Base-by-base conservation (phyloP, 2,113 vertebrate species). In the Sorex fumeus region DNA sequence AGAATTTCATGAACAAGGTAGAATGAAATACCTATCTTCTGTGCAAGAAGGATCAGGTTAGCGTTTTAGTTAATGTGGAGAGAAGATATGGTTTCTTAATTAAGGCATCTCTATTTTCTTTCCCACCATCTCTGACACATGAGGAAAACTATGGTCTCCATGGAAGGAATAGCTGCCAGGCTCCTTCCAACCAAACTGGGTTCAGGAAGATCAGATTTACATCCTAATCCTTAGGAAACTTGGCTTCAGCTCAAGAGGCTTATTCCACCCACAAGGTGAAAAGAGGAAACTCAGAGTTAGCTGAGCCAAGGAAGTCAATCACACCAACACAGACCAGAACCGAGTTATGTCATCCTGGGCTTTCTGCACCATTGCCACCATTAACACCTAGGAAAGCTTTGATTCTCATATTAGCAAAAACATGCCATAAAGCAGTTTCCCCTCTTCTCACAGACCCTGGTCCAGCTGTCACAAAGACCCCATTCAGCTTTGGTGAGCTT, bases 381-480 rank as follows among this genome's bases (percentile, higher is more conserved):
- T 93, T 96, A 96, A 94, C 93, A 96, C 94, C 91, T 96, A 91
- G 23, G 81, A 87, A 67, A n/a, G 84, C 96, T 96, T 97, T 97
- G 96, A 97, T 98, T 97, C 92, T 95, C 96, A 96, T 90, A 25
- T 98, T 98, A 98, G 97, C 95, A 97, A 97, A 97, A 98, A 96
- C 95, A 97, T 91, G 96, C 97, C 96, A 78, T 96, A 96, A 97
- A 97, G 83, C 90, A 67, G 75, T 88, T 95, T 96, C 96, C 84
- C 72, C 64, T 40, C 75, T 97, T 96, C 95, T 96, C 94, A 78
- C 93, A 94, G 96, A 95, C 94, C 95, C 12, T 34, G 89, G 34
- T 81, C 89, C 95, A 93, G 67, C 10, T 0, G 13, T 53, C 93
- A 96, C 95, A 96, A 96, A 97, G 96, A 93, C 1, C 4, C 71